phyloP scores from a whole-genome alignment of 2,113 vertebrate species.

The Centropus unirufus region DNA sequence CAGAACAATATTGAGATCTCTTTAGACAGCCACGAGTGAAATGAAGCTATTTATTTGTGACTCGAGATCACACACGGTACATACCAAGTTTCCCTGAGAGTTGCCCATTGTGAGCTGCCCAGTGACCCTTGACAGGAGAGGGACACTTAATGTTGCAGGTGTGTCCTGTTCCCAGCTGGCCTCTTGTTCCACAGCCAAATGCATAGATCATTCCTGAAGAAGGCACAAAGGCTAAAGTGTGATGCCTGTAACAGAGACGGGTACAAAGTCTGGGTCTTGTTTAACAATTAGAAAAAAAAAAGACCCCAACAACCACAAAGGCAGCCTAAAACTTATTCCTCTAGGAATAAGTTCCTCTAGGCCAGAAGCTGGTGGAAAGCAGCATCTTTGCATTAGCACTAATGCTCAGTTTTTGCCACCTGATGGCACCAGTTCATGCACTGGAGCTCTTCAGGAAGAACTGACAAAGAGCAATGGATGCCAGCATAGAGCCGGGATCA shows the following conservation, averaged over 20 bases:
- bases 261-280: background rate
- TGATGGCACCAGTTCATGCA: constrained; percentile 30
- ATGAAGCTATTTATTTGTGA: background rate
- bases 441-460: background rate
- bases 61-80: background rate
- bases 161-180: constrained; percentile 90
- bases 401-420: background rate
- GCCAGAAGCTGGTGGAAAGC: background rate
- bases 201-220: constrained; percentile 93
- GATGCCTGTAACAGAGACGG: constrained; percentile 79
- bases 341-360: background rate
- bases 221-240: constrained; percentile 95
- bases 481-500: background rate
- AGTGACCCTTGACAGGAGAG: constrained; percentile 84
- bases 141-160: constrained; percentile 85
- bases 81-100: constrained; percentile 81
- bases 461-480: background rate
- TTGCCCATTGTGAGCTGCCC: constrained; percentile 78
- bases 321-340: background rate
- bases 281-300: background rate
- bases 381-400: background rate
- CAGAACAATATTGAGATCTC: background rate
- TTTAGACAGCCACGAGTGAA: background rate
- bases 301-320: background rate
- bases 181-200: constrained; percentile 92